Conservation (phyloP, 2,113 vertebrate species). For the Lontra canadensis region DNA sequence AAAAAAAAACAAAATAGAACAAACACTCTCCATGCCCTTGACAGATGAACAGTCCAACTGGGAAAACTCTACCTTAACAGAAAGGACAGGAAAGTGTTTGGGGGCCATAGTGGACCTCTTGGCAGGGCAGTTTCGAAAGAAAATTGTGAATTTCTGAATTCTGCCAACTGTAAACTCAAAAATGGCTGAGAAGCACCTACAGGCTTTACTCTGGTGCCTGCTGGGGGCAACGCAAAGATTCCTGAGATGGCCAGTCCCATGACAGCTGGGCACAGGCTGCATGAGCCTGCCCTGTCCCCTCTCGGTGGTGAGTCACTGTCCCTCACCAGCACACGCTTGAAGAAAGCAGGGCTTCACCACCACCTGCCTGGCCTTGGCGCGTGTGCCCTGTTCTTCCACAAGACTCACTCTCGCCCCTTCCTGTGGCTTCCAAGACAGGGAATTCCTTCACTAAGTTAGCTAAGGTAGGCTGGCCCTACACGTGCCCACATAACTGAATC, state of each 20-base stretch:
- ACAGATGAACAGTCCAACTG: background rate
- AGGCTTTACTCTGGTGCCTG: background rate
- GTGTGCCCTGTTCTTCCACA: background rate
- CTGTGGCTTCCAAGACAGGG: background rate
- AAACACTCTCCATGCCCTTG: background rate
- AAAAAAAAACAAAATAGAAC: background rate
- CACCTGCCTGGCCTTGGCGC: background rate
- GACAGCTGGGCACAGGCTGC: no score
- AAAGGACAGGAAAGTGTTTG: background rate
- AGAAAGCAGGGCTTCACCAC: background rate
- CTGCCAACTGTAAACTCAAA: background rate
- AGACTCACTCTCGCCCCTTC: background rate
- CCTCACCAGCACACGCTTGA: background rate
- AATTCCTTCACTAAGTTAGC: background rate
- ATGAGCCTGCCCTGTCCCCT: background rate
- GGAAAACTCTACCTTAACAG: background rate
- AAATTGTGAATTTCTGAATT: background rate
- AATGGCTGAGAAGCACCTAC: background rate
- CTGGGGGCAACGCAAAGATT: background rate
- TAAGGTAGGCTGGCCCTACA: background rate
- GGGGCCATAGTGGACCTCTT: background rate
- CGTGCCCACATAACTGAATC: no score
- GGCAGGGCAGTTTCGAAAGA: background rate
- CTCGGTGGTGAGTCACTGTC: background rate
- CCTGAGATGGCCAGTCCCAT: background rate